Evolutionary conservation across 2,113 vertebrate genomes (phyloP).

Genomic region (Nothocercus nigrocapillus): DNA sequence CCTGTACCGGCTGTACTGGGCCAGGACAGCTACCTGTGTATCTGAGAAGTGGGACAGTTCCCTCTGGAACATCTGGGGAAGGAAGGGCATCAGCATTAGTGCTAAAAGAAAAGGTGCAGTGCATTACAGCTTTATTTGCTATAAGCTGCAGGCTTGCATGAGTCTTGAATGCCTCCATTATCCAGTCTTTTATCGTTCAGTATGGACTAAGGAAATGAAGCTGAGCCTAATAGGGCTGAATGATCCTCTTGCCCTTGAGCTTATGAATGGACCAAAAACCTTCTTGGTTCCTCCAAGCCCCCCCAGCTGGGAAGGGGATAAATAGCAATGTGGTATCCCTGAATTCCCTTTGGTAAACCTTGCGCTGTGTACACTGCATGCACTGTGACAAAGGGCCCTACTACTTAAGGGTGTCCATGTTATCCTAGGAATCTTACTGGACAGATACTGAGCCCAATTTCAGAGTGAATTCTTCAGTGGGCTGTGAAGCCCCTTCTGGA

Average conservation of each 20-base stretch:
- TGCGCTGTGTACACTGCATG: not conserved
- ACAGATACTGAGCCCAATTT: not conserved
- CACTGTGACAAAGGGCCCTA: not conserved
- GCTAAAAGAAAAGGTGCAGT: not conserved
- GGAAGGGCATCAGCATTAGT: not conserved
- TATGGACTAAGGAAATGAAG: not conserved
- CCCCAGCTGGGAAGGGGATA: not conserved
- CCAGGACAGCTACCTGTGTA: not conserved
- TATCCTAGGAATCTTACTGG: not conserved
- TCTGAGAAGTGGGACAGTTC: not conserved
- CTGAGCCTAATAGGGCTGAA: not conserved
- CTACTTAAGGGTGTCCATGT: rapidly evolving
- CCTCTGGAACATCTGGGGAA: not conserved
- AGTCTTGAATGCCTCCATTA: not conserved
- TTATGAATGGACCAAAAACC: not conserved
- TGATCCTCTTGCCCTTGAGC: not conserved
- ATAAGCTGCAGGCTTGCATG: not conserved
- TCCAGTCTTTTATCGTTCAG: not conserved
- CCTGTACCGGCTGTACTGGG: not conserved
- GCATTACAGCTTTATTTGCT: not conserved
- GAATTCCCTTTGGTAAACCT: not conserved
- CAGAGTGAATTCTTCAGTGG: not conserved
- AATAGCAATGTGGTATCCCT: not conserved
- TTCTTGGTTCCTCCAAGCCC: not conserved
- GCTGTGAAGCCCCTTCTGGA: not conserved